Base-by-base conservation (phyloP, 2,888 invertebrate species). In the Spatulosminthurus flaviceps region DNA sequence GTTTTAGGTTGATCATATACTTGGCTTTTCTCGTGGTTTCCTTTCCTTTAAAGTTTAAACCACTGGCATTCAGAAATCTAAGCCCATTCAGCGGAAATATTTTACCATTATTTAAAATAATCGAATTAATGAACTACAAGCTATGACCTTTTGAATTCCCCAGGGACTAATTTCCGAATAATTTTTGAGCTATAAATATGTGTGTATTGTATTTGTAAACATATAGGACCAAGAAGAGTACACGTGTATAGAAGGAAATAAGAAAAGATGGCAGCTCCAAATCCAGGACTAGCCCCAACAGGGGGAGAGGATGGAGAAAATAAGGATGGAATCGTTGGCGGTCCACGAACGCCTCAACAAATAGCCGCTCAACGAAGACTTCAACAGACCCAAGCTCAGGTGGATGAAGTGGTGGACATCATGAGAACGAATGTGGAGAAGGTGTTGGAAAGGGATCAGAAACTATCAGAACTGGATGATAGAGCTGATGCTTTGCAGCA, bases 341-440 rank as follows among this genome's bases (percentile, higher is more conserved):
- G 95, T 80, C 95, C 95, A 84, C 84, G 93, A 88, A 94, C 93
- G 84, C 94, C 94, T 80, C 94, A 94, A 88, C 94, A 94, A 89
- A 91, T 93, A 86, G 94, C 94, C 78, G 93, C 94, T 85, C 93
- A 93, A 88, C 93, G 93, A 86, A 91, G 94, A 86, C 89, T 94
- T 88, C 94, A 94, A 87, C 94, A 94, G 88, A 93, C 94, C 84
- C 94, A 94, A 88, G 94, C 94, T 83, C 94, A 94, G 90, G 94
- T 94, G 82, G 94, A 94, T 88, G 75, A 93, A 92, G 95, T 95
- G 83, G 95, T 95, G 81, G 95, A 94, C 85, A 97, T 98, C 83
- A 98, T 98, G 97, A 92, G 95, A 88, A 92, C 94, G 77, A 98
- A 98, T 88, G 97, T 97, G 74, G 97, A 97, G 87, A 97, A 97